Evolutionary conservation across 2,888 invertebrate species (phyloP).

Genomic region (Ichneumon xanthorius): DNA sequence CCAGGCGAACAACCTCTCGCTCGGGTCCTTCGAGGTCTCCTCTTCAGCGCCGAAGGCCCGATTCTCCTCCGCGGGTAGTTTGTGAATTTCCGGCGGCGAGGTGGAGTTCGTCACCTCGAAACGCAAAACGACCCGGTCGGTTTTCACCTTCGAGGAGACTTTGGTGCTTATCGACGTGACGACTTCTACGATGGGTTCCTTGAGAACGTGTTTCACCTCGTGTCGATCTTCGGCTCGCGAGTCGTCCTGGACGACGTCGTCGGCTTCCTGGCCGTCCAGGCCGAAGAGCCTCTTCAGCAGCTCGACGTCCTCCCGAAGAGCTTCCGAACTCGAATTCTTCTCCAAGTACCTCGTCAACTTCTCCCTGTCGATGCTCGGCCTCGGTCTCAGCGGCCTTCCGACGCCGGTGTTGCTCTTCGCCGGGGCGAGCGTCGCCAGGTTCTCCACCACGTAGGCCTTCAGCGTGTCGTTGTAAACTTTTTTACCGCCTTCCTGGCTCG

Average conservation of each 20-base stretch:
- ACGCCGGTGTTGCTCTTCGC: constrained; percentile 93
- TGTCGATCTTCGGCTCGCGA: constrained; percentile 49
- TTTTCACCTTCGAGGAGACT: constrained; percentile 79
- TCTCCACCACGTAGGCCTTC: constrained; percentile 79
- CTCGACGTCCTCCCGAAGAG: constrained; percentile 66
- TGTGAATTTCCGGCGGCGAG: constrained; percentile 18
- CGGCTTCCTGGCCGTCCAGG: constrained; percentile 61
- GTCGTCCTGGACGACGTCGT: constrained; percentile 27
- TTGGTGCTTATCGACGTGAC: constrained; percentile 84
- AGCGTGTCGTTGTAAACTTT: constrained; percentile 80
- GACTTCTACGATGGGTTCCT: constrained; percentile 82
- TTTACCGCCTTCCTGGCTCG: constrained; percentile 69
- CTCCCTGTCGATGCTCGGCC: constrained; percentile 86
- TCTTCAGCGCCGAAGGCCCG: constrained; percentile 66
- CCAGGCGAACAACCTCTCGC: constrained; percentile 53
- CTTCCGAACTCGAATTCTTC: constrained; percentile 39
- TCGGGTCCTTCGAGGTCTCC: constrained; percentile 8
- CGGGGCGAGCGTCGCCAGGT: constrained; percentile 89
- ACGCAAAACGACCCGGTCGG: constrained; percentile 76
- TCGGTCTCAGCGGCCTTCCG: constrained; percentile 89
- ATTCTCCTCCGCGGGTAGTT: constrained; percentile 63
- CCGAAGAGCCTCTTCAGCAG: constrained; percentile 78
- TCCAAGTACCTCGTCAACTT: constrained; percentile 66
- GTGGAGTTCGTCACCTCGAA: constrained; percentile 74
- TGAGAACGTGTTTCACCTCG: constrained; percentile 59